Conservation (phyloP, 2,888 invertebrate species). For the Leuctra nigra region DNA sequence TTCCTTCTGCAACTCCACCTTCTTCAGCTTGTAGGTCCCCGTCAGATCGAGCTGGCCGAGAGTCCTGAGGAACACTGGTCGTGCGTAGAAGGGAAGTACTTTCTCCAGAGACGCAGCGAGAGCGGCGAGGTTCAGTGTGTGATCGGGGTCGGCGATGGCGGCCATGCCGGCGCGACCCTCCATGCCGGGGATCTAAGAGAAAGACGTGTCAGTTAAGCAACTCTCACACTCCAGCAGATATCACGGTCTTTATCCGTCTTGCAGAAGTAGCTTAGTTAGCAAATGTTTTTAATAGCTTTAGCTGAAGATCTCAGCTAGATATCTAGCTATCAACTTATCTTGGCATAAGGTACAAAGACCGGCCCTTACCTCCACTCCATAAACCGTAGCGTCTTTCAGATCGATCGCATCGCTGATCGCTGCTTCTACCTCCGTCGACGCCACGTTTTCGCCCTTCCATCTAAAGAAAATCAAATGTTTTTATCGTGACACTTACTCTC, state of each 20-base stretch:
- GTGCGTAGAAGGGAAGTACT: slow-evolving; percentile 75
- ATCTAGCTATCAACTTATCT: no score
- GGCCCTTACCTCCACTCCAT: slow-evolving; percentile 50
- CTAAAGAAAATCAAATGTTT: slow-evolving; percentile 33
- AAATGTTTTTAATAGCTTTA: no score
- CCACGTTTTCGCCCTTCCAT: slow-evolving; percentile 64
- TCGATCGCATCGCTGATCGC: slow-evolving; percentile 48
- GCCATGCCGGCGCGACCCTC: slow-evolving; percentile 94
- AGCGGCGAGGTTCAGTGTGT: slow-evolving; percentile 49
- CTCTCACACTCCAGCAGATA: no score
- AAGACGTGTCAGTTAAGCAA: no score
- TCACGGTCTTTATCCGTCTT: no score
- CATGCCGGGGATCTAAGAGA: slow-evolving; percentile 58
- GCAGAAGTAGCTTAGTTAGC: no score
- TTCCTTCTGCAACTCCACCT: slow-evolving; percentile 75
- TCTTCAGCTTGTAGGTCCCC: slow-evolving; percentile 91
- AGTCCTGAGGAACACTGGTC: slow-evolving; percentile 81
- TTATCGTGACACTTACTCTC: no score
- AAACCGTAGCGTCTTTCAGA: slow-evolving; percentile 48
- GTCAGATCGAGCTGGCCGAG: slow-evolving; percentile 64
- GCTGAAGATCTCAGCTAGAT: no score
- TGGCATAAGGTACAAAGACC: no score
- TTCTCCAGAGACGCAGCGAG: slow-evolving; percentile 60
- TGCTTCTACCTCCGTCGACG: slow-evolving; percentile 59
- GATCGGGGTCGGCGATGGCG: slow-evolving; percentile 67